Evolutionary conservation across 2,888 invertebrate genomes (phyloP).

Genomic region (Carterocephalus palaemon): DNA sequence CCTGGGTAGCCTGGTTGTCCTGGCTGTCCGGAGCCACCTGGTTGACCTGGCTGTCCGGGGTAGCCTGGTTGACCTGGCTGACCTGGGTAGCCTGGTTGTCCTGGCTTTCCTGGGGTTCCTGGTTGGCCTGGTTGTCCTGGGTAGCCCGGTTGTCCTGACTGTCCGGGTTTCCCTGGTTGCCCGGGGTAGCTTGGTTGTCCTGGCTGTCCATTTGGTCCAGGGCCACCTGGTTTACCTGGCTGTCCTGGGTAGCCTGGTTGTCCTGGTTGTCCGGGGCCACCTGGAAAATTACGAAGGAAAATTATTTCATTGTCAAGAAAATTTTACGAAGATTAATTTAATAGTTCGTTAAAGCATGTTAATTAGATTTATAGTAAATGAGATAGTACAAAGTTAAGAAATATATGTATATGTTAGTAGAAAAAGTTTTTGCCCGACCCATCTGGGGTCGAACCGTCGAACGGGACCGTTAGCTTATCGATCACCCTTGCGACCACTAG

Average conservation of each 20-base stretch:
- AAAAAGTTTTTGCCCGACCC: too few relatives aligned
- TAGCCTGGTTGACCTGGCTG: slow-evolving; percentile 32
- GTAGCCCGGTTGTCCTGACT: slow-evolving; percentile 31
- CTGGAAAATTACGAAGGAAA: too few relatives aligned
- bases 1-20: slow-evolving; percentile 40
- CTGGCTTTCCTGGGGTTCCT: slow-evolving; percentile 33
- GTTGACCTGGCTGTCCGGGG: slow-evolving; percentile 26
- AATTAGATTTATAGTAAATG: too few relatives aligned
- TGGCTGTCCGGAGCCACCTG: slow-evolving; percentile 34
- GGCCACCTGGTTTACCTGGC: slow-evolving; percentile 30
- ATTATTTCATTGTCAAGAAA: too few relatives aligned
- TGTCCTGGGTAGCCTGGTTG: slow-evolving; percentile 31
- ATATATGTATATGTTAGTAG: too few relatives aligned
- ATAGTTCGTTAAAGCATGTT: too few relatives aligned
- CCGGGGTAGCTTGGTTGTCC: slow-evolving; percentile 30
- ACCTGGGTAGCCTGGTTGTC: slow-evolving; percentile 32
- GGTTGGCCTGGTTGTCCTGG: slow-evolving; percentile 32
- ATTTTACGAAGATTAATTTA: too few relatives aligned
- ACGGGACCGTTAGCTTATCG: too few relatives aligned
- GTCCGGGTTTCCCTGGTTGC: slow-evolving; percentile 28
- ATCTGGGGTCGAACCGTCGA: too few relatives aligned
- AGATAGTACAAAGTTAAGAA: too few relatives aligned
- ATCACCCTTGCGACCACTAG: too few relatives aligned
- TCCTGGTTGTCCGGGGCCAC: slow-evolving; percentile 29
- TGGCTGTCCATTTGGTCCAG: slow-evolving; percentile 32